A percentile compares a stretch with the other conserved stretches of the same genome.
These are phyloP conservation scores for Cephus pygmeus DNA, from an alignment of 2,888 invertebrate genomes.

Conservation along the genomic window DNA sequence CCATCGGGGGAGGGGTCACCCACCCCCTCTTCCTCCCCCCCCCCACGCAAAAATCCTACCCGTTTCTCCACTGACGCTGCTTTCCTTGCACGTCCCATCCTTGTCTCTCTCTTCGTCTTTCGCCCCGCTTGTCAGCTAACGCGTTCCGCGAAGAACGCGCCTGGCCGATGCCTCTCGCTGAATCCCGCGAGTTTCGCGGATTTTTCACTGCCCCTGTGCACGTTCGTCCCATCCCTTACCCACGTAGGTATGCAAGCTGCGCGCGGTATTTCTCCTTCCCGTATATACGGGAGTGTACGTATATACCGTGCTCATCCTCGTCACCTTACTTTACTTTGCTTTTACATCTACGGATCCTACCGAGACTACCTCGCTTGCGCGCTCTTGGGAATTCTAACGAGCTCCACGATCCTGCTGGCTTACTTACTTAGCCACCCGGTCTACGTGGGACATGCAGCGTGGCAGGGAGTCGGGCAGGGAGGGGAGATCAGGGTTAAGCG, in stretches of 20 bases:
- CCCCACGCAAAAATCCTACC: conserved; percentile 8
- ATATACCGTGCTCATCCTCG: not conserved
- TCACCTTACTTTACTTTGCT: not conserved
- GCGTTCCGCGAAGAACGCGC: conserved; percentile 20
- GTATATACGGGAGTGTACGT: not conserved
- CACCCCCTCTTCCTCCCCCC: not conserved
- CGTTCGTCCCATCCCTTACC: not conserved
- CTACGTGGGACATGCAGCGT: not conserved
- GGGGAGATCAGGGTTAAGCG: too few species aligned
- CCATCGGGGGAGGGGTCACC: conserved; percentile 17
- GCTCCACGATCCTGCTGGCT: not conserved
- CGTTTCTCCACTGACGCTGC: conserved; percentile 15
- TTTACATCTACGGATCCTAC: not conserved
- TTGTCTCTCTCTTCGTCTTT: conserved; percentile 26
- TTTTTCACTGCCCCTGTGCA: not conserved
- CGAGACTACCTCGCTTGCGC: not conserved
- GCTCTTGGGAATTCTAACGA: not conserved
- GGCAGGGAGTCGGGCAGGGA: too few species aligned
- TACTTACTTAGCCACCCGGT: not conserved
- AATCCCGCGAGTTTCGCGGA: not conserved
- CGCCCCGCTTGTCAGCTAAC: conserved; percentile 11
- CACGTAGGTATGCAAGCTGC: not conserved
- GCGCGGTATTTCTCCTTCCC: not conserved
- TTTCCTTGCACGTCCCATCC: conserved; percentile 18
- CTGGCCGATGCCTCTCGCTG: conserved; percentile 6